Evolutionary conservation across 2,113 vertebrate species (phyloP).

Genomic region (Typhlomys cinereus): DNA sequence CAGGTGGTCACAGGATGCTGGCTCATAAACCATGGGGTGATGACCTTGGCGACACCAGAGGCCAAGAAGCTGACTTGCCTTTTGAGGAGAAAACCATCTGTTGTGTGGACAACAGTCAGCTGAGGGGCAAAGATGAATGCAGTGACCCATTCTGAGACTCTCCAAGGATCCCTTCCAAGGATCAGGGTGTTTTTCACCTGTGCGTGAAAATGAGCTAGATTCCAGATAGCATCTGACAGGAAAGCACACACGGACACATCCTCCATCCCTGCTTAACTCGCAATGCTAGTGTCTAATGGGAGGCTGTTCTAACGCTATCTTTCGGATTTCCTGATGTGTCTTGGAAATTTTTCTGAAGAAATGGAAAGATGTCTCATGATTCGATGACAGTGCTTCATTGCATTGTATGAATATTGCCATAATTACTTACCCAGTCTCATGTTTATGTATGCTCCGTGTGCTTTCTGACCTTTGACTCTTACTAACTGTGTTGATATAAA

Average conservation of each 20-base stretch:
- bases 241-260: neutral
- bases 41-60: neutral
- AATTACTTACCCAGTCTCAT: neutral
- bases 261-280: neutral
- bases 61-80: neutral
- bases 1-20: neutral
- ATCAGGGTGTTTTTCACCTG: neutral
- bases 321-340: neutral
- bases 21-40: neutral
- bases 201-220: neutral
- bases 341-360: neutral
- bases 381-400: neutral
- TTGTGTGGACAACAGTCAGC: neutral
- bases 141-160: neutral
- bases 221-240: neutral
- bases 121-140: neutral
- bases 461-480: slow-evolving; percentile 2
- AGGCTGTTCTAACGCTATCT: neutral
- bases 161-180: neutral
- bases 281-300: neutral
- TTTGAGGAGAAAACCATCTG: neutral
- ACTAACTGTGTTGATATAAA: neutral
- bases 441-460: neutral
- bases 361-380: neutral
- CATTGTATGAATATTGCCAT: neutral